Evolutionary conservation across 2,888 invertebrate genomes (phyloP).

Genomic region (Sabatieria punctata): DNA sequence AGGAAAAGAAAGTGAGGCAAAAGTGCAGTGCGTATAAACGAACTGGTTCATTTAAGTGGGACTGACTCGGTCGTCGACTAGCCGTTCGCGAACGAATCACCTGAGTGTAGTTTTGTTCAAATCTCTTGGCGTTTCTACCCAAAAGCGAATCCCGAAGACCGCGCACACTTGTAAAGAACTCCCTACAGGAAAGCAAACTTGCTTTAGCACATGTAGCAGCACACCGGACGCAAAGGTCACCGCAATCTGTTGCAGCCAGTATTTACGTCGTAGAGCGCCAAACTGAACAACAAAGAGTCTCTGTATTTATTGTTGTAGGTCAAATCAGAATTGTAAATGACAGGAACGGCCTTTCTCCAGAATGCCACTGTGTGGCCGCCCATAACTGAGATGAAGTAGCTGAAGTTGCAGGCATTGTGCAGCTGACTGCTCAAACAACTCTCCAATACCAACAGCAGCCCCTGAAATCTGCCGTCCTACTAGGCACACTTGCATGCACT

Average conservation of each 20-base stretch:
- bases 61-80: too few relatives aligned
- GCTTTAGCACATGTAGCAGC: too few relatives aligned
- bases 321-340: slow-evolving; percentile 22
- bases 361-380: slow-evolving; percentile 21
- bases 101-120: slow-evolving; percentile 15
- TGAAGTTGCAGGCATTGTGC: slow-evolving; percentile 14
- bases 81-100: slow-evolving; percentile 3
- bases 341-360: too few relatives aligned
- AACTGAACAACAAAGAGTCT: slow-evolving; percentile 20
- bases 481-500: too few relatives aligned
- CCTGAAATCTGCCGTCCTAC: too few relatives aligned
- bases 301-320: slow-evolving; percentile 19
- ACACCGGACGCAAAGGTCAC: too few relatives aligned
- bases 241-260: slow-evolving; percentile 18
- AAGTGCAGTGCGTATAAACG: too few relatives aligned
- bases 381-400: slow-evolving; percentile 15
- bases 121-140: slow-evolving; percentile 21
- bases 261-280: slow-evolving; percentile 24
- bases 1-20: too few relatives aligned
- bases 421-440: slow-evolving; percentile 17
- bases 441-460: slow-evolving; percentile 20
- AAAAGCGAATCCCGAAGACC: slow-evolving; percentile 22
- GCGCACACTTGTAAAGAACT: slow-evolving; percentile 24
- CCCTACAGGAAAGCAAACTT: too few relatives aligned
- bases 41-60: too few relatives aligned